A percentile compares a stretch with the other conserved stretches of the same genome.
These are phyloP conservation scores for Drosophila athabasca DNA, from an alignment of 1,140 invertebrate genomes.

Conservation along the genomic window DNA sequence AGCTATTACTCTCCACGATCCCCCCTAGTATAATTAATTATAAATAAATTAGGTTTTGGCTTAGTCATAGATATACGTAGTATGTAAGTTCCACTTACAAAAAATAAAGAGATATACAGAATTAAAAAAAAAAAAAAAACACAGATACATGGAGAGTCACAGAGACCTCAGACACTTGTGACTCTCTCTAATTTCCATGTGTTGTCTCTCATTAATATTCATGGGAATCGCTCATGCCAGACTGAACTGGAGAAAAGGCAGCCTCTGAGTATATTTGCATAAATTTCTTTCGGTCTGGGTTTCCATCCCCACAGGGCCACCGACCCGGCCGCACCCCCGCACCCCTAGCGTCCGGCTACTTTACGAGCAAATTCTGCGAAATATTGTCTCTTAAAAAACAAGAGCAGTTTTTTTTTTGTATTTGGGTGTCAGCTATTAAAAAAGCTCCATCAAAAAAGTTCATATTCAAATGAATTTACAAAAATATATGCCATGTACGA, in stretches of 20 bases:
- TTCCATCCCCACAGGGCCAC: neutral
- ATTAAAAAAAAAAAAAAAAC: too few relatives aligned
- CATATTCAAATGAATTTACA: slow-evolving; percentile 61
- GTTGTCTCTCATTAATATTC: slow-evolving; percentile 77
- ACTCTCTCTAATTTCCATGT: slow-evolving; percentile 72
- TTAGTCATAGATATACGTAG: too few relatives aligned
- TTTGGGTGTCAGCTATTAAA: slow-evolving; percentile 6
- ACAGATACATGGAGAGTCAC: too few relatives aligned
- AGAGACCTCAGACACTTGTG: neutral
- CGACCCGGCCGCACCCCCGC: neutral
- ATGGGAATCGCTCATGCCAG: slow-evolving; percentile 58
- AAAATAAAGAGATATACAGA: neutral
- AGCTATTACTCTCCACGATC: too few relatives aligned
- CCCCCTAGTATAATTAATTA: too few relatives aligned
- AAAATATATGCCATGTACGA: slow-evolving; percentile 57
- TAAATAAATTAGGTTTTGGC: too few relatives aligned
- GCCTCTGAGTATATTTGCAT: slow-evolving; percentile 61
- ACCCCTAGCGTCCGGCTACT: neutral
- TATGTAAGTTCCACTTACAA: too few relatives aligned
- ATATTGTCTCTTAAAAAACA: slow-evolving; percentile 42
- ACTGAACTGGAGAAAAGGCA: slow-evolving; percentile 52
- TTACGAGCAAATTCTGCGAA: slow-evolving; percentile 1
- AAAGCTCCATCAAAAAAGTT: slow-evolving; percentile 31
- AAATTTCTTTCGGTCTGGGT: slow-evolving; percentile 46
- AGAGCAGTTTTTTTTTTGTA: slow-evolving; percentile 9